Base-by-base conservation (phyloP, 2,888 invertebrate genomes). In the Tenthredo scrophulariae region DNA sequence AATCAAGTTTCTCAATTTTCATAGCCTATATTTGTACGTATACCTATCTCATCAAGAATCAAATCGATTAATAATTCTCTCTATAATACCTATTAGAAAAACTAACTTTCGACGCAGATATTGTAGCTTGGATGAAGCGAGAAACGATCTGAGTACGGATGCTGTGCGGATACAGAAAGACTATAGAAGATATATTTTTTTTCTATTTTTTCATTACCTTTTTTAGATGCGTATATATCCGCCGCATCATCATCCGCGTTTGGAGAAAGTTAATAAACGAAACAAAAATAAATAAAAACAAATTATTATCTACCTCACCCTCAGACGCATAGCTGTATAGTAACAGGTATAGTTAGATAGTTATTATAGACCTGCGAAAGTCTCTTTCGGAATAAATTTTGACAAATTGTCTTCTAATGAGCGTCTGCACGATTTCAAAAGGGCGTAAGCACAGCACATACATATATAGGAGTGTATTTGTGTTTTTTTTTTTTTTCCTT, bases 231-330 rank as follows among this genome's bases (percentile, higher is more conserved):
- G 33, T 70, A 15, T 37, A 18, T 40, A 37, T 70, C 9, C 33
- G 18, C 5, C 37, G 18, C 37, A 37, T n/a, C 37, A 15, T 54
- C 70, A 29, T 70, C 15, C 37, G 33, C 70, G 37, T 70, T 70
- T 37, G 70, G 70, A 70, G 70, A 70, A 70, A 70, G 70, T 70
- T 40, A 37, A 70, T n/a, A 70, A 70, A 70, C 70, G 13, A 15
- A 77, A 46, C n/a, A 50, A 18, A 33, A 33, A 37, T 37, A 37
- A 75, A 46, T 33, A 50, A 75, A 22, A 6, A 43, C 6, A 13
- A 43, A 43, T 75, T 50, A 43, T 37, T 18, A n/a, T 43, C 1
- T n/a, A 33, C n/a, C 15, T 72, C 15, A 15, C 9, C 15, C 13
- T 15, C 2, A 26, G 4, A 65, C 22, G 72, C 7, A 37, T 33